phyloP scores from a whole-genome alignment of 2,888 invertebrate genomes.

The Brenthis ino region DNA sequence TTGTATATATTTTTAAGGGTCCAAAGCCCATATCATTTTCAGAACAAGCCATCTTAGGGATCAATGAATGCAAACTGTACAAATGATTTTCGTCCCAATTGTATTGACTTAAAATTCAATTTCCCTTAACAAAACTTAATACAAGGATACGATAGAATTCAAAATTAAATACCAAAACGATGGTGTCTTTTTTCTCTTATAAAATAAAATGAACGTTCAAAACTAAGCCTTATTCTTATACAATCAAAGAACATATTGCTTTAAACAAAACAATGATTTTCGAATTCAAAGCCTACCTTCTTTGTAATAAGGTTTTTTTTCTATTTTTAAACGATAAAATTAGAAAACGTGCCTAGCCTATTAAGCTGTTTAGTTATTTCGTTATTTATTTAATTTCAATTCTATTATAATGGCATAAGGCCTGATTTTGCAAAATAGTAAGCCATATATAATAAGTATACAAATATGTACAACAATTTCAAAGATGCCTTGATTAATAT shows the following conservation, averaged over 20 bases:
- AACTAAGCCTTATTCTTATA: background rate
- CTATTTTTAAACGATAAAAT: background rate
- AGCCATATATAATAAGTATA: background rate
- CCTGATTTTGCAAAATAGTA: background rate
- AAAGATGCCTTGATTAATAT: slow-evolving; percentile 1
- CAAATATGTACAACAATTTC: slow-evolving; percentile 1
- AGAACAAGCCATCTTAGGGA: slow-evolving; percentile 12
- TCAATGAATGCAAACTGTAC: background rate
- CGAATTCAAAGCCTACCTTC: background rate
- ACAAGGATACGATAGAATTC: slow-evolving; percentile 8
- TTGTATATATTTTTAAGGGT: slow-evolving; percentile 12
- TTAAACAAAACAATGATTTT: background rate
- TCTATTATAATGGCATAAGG: slow-evolving; percentile 8
- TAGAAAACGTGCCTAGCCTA: slow-evolving; percentile 21
- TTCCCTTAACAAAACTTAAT: background rate
- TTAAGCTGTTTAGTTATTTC: slow-evolving; percentile 16
- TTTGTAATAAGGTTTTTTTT: slow-evolving; percentile 1
- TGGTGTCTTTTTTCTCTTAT: slow-evolving; percentile 32
- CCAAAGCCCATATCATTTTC: slow-evolving; percentile 19
- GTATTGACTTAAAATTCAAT: background rate
- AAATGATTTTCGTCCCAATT: background rate
- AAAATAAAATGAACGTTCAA: slow-evolving; percentile 10
- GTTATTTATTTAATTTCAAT: slow-evolving; percentile 10
- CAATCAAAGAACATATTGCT: background rate
- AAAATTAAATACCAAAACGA: slow-evolving; percentile 28